Percentiles rank a stretch among this genome's conserved stretches.
Evolutionary conservation across 2,797 vertebrate species (phyloP).

Genomic region (Poecilia gillii): DNA sequence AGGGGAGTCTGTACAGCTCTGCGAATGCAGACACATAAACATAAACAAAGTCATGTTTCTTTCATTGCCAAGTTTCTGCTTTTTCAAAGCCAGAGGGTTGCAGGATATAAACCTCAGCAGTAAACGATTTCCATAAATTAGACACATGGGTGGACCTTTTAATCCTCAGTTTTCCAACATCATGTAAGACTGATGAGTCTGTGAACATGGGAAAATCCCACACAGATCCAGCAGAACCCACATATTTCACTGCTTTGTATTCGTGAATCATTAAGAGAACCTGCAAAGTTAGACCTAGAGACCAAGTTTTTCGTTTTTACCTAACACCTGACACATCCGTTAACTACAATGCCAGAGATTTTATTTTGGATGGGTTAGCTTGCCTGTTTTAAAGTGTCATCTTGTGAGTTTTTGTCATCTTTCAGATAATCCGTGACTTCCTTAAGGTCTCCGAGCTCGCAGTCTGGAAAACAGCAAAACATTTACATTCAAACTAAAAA

Average conservation of each 20-base stretch:
- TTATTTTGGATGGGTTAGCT: constrained; percentile 4
- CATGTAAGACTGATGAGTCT: constrained; percentile 37
- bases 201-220: constrained; percentile 56
- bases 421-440: constrained; percentile 88
- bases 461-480: constrained; percentile 79
- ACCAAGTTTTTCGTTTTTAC: background rate
- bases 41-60: constrained; percentile 51
- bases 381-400: constrained; percentile 60
- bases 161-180: constrained; percentile 36
- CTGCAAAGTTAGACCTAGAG: constrained; percentile 7
- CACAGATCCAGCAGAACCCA: constrained; percentile 28
- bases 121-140: constrained; percentile 51
- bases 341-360: background rate
- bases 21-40: constrained; percentile 38
- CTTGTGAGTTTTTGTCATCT: constrained; percentile 74
- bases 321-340: constrained; percentile 5
- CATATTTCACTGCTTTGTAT: constrained; percentile 37
- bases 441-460: constrained; percentile 89
- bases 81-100: constrained; percentile 49
- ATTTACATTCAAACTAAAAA: background rate
- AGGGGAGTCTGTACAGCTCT: constrained; percentile 65
- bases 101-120: constrained; percentile 19
- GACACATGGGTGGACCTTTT: constrained; percentile 38
- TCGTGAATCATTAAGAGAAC: constrained; percentile 19
- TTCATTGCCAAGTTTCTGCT: constrained; percentile 14